These are phyloP conservation scores for Characodon lateralis DNA, from an alignment of 2,797 vertebrate genomes.

Conservation along the genomic window DNA sequence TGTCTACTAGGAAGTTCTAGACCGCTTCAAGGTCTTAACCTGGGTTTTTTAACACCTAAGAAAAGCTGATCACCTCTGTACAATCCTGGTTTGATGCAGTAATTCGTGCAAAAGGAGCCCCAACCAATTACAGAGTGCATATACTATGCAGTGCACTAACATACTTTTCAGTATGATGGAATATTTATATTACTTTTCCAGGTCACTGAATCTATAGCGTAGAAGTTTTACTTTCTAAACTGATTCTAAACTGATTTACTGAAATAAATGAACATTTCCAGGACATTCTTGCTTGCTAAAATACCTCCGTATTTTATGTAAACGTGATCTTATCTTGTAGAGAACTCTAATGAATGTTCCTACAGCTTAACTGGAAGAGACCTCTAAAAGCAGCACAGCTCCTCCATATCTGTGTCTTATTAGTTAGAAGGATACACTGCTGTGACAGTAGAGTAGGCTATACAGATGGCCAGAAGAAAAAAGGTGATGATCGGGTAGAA, in stretches of 20 bases:
- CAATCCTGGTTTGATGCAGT: too few species aligned
- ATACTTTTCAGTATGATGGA: too few species aligned
- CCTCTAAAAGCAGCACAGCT: neutral
- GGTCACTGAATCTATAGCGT: neutral
- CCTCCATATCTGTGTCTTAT: neutral
- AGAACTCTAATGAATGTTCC: too few species aligned
- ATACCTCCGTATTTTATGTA: too few species aligned
- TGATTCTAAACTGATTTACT: neutral
- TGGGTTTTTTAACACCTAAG: too few species aligned
- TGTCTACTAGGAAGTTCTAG: too few species aligned
- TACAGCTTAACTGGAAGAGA: neutral
- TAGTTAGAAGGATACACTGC: slow-evolving; percentile 94
- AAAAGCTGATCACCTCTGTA: too few species aligned
- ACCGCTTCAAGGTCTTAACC: too few species aligned
- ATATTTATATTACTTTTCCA: too few species aligned
- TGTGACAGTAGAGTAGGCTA: slow-evolving; percentile 92
- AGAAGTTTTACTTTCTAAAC: neutral
- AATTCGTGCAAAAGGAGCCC: too few species aligned
- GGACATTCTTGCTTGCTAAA: neutral
- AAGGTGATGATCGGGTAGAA: slow-evolving; percentile 94
- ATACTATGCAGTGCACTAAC: too few species aligned
- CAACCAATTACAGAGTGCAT: too few species aligned
- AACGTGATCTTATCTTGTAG: neutral
- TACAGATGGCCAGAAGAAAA: slow-evolving; percentile 90
- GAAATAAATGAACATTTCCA: neutral